Percentiles rank a stretch among this genome's conserved stretches.
Evolutionary conservation across 1,140 invertebrate species (phyloP).

Genomic region (Lepidurus arcticus): DNA sequence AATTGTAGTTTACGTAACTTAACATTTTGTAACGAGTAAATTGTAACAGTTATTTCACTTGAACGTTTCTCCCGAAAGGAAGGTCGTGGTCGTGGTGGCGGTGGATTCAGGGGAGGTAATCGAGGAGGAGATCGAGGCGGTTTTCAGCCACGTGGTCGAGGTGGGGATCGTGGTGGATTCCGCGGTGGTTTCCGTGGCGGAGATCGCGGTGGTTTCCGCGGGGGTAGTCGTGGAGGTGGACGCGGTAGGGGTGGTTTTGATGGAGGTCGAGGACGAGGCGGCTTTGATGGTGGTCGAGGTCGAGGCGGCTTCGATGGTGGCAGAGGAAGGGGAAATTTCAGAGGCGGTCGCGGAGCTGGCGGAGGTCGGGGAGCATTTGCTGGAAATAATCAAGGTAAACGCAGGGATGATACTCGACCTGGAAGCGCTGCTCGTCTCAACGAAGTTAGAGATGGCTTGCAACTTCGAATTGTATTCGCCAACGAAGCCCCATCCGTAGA

Average conservation of each 20-base stretch:
- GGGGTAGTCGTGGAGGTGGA: not conserved
- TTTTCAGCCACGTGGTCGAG: constrained; percentile 20
- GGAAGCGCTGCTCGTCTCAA: not conserved
- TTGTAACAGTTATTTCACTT: too few relatives aligned
- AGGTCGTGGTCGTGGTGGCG: not conserved
- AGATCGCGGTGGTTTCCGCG: not conserved
- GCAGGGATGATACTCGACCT: not conserved
- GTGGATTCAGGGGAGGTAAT: not conserved
- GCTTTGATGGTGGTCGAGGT: not conserved
- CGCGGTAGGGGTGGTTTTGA: constrained; percentile 1
- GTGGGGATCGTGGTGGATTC: not conserved
- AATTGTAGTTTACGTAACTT: not conserved
- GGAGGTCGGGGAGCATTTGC: not conserved
- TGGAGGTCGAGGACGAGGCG: not conserved
- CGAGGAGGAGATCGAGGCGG: not conserved
- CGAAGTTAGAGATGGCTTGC: not conserved
- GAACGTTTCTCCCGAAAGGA: not conserved
- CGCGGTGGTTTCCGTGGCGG: not conserved
- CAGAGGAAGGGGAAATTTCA: constrained; percentile 3
- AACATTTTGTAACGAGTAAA: not conserved
- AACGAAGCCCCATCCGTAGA: not conserved
- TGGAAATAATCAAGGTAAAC: not conserved
- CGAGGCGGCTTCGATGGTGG: not conserved
- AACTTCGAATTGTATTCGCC: not conserved
- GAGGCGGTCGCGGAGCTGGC: not conserved